Percentiles rank a stretch among this genome's conserved stretches.
Conservation (phyloP, 2,113 vertebrate species). For the Oreocharis arfaki region DNA sequence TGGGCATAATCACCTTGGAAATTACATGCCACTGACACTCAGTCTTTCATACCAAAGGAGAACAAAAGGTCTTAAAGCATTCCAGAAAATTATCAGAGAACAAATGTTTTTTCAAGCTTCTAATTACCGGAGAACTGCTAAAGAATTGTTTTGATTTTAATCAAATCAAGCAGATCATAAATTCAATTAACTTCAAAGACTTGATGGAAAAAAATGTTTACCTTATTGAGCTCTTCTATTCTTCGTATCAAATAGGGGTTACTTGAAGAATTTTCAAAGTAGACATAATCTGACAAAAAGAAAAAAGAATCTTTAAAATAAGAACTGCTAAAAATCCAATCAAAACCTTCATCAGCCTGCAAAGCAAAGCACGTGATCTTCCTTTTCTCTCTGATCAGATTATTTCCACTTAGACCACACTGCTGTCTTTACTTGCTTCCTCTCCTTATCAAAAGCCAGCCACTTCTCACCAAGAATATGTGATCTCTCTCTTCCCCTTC, state of each 20-base stretch:
- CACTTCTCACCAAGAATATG: not conserved
- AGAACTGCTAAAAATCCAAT: not conserved
- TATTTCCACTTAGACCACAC: not conserved
- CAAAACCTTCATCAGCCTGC: not conserved
- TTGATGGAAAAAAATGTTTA: constrained; percentile 16
- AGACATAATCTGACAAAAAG: constrained; percentile 90
- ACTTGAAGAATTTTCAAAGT: constrained; percentile 98
- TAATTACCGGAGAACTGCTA: not conserved
- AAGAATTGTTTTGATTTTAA: constrained; percentile 32
- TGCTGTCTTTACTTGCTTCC: not conserved
- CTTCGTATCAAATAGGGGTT: constrained; percentile 97
- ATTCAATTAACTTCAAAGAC: constrained; percentile 10
- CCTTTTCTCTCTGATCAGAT: not conserved
- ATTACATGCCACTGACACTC: not conserved
- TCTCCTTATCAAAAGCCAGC: not conserved
- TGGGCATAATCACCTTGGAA: not conserved
- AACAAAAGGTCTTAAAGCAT: not conserved
- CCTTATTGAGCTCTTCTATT: constrained; percentile 99
- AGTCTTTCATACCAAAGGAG: not conserved
- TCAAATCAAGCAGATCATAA: constrained; percentile 11
- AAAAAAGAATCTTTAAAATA: not conserved
- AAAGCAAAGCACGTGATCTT: not conserved
- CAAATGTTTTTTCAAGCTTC: not conserved
- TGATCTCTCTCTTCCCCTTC: not conserved
- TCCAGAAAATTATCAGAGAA: not conserved